Percentiles rank a stretch among this genome's conserved stretches.
These are phyloP conservation scores for Macaria notata DNA, from an alignment of 2,888 invertebrate species.

Conservation along the genomic window DNA sequence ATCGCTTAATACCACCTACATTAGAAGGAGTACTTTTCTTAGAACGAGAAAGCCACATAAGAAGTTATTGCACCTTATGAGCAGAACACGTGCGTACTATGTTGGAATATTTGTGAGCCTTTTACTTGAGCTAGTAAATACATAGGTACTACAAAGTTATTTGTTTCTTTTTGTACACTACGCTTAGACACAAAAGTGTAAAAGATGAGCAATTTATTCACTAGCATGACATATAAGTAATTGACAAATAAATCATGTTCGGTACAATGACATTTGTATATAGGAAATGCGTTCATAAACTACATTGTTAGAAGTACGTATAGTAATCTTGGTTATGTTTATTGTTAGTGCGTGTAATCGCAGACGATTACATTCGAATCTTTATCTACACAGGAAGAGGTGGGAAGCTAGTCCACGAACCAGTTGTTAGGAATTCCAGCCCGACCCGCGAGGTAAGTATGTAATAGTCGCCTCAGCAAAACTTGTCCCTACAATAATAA, in stretches of 20 bases:
- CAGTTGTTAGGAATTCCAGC: slow-evolving; percentile 39
- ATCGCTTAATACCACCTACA: slow-evolving; percentile 7
- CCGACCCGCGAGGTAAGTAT: not conserved
- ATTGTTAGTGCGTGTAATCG: slow-evolving; percentile 4
- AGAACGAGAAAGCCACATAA: slow-evolving; percentile 13
- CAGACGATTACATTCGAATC: slow-evolving; percentile 17
- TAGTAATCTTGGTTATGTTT: not conserved
- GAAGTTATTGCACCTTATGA: too few species aligned
- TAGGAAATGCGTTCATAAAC: too few species aligned
- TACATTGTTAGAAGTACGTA: not conserved
- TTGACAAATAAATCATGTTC: too few species aligned
- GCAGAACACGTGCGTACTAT: too few species aligned
- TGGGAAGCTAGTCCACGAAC: slow-evolving; percentile 40
- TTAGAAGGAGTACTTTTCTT: slow-evolving; percentile 18
- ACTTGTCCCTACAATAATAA: slow-evolving; percentile 10
- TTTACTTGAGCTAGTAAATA: too few species aligned
- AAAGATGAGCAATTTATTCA: too few species aligned
- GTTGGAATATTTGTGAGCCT: too few species aligned
- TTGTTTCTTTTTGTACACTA: too few species aligned
- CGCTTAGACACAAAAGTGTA: too few species aligned
- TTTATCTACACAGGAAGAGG: slow-evolving; percentile 50
- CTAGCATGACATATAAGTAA: too few species aligned
- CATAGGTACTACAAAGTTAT: too few species aligned
- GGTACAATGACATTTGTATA: too few species aligned
- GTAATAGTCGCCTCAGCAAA: slow-evolving; percentile 24